Conservation (phyloP, 2,113 vertebrate species). For the Oncorhynchus keta region DNA sequence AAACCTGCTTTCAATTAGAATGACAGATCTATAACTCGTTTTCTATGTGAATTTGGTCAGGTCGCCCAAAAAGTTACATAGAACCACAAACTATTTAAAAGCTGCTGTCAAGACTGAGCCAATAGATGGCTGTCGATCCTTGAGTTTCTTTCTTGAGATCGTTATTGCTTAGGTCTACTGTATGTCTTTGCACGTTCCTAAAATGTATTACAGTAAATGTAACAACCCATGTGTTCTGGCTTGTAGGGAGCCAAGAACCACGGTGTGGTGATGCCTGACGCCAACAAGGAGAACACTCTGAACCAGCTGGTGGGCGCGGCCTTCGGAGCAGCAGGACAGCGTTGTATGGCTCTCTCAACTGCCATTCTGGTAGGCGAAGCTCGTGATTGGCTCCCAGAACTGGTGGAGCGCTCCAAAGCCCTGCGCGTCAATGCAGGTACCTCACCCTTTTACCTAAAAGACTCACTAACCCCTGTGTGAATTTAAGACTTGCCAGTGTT, state of each 20-base stretch:
- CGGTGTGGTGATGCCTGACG: slow-evolving; percentile 97
- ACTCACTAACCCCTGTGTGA: no score
- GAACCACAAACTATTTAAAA: no score
- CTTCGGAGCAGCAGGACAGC: slow-evolving; percentile 96
- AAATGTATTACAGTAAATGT: not conserved
- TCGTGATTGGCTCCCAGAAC: slow-evolving; percentile 89
- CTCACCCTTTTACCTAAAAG: no score
- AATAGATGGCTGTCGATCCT: not conserved
- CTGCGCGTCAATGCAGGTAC: slow-evolving; percentile 91
- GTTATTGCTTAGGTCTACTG: no score
- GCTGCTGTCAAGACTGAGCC: no score
- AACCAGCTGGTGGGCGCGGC: slow-evolving; percentile 98
- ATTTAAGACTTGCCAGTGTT: no score
- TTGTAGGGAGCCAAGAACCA: slow-evolving; percentile 96
- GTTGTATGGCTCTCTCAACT: slow-evolving; percentile 97
- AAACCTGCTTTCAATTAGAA: no score
- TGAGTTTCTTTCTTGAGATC: no score
- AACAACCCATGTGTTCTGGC: not conserved
- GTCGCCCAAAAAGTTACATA: no score
- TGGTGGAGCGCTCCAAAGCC: slow-evolving; percentile 89
- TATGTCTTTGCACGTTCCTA: no score
- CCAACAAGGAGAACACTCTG: slow-evolving; percentile 96
- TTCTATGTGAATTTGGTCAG: no score
- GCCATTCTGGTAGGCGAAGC: slow-evolving; percentile 92
- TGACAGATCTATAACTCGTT: no score